Evolutionary conservation across 2,888 invertebrate species (phyloP).

Genomic region (Troglohyphantes excavatus): DNA sequence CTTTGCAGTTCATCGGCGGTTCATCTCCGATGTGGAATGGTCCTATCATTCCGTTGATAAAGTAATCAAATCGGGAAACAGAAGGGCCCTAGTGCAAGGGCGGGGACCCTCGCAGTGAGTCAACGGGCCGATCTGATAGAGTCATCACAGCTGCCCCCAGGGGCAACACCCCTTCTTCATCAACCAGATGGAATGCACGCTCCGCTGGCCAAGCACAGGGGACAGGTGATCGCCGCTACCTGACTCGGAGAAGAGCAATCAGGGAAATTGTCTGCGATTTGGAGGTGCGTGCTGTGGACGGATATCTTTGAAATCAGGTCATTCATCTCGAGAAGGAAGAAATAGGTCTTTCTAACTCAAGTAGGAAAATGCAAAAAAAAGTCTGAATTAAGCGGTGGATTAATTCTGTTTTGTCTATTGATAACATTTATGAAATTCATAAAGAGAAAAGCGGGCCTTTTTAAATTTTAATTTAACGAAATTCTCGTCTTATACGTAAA

Average conservation of each 20-base stretch:
- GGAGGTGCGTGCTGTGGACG: neutral
- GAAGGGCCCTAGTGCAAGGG: slow-evolving; percentile 56
- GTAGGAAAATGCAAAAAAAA: too few relatives aligned
- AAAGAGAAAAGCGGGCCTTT: too few relatives aligned
- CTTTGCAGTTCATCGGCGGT: slow-evolving; percentile 50
- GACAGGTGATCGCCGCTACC: slow-evolving; percentile 74
- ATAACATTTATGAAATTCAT: too few relatives aligned
- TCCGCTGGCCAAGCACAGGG: slow-evolving; percentile 63
- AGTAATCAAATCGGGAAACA: slow-evolving; percentile 71
- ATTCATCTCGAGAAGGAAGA: too few relatives aligned
- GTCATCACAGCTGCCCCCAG: slow-evolving; percentile 58
- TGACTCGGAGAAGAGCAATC: slow-evolving; percentile 63
- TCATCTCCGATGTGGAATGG: slow-evolving; percentile 34
- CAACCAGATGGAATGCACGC: slow-evolving; percentile 73
- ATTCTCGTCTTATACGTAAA: too few relatives aligned
- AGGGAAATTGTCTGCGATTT: slow-evolving; percentile 63
- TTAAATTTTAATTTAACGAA: too few relatives aligned
- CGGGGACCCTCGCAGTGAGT: slow-evolving; percentile 65
- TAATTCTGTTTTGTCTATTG: too few relatives aligned
- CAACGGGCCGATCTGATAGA: slow-evolving; percentile 73
- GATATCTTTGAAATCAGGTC: slow-evolving; percentile 30
- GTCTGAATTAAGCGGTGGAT: too few relatives aligned
- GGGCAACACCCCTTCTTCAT: slow-evolving; percentile 63
- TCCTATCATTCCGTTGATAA: slow-evolving; percentile 47
- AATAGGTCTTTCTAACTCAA: too few relatives aligned